Base-by-base conservation (phyloP, 2,888 invertebrate species). In the Microctonus aethiopoides region DNA sequence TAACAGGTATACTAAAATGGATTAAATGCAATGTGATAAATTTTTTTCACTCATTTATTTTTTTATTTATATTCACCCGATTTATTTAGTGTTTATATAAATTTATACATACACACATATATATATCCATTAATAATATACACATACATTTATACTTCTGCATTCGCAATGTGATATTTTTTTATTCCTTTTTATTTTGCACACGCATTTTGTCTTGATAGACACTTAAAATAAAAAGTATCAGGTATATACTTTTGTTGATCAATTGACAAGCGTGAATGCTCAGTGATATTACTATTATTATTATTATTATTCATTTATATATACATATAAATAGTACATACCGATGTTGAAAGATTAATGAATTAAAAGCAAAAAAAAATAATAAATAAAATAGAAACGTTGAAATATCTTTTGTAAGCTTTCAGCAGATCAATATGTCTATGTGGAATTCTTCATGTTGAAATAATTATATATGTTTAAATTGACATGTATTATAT, bases 351-450 rank as follows among this genome's bases (percentile, higher is more conserved):
- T 16, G 46, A 46, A 46, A 46, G 46, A 46, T 46, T 46, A 46
- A 46, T 46, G 46, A 46, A 46, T 16, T 46, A n/a, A 46, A 46
- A 46, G 16, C 16, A 46, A 46, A 46, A 16, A n/a, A 39, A n/a
- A 39, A 11, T 11, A 39, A 36, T 36, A 11, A n/a, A 39, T 9
- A 46, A 46, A 16, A 46, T 6, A 46, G 46, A 46, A 46, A 46
- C 46, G 20, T 46, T 46, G 46, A n/a, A 46, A 46, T 46, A 16
- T 20, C 16, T 46, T 4, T 46, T 46, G 46, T 46, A 46, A 16
- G 46, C 46, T 46, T 46, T 46, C 46, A 46, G 46, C 46, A 46
- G 46, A 46, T 46, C 46, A 46, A 46, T 46, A 46, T 46, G 46
- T 46, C 46, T 46, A 46, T 46, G 6, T 20, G 20, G 46, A 46